Conservation (phyloP, 2,113 vertebrate species). For the Catagonus wagneri region DNA sequence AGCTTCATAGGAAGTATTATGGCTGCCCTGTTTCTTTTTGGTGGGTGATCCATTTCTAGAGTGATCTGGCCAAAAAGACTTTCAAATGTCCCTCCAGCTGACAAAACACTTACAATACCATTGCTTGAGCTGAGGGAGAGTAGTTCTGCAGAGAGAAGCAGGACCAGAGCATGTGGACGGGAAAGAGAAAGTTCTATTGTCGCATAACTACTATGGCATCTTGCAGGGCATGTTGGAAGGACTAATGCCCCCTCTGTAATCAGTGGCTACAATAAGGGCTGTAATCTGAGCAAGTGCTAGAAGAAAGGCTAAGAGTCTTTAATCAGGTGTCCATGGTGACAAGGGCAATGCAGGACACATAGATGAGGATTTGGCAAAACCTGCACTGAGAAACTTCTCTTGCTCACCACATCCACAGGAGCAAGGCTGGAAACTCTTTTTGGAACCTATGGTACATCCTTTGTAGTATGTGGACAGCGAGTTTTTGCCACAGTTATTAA, state of each 20-base stretch:
- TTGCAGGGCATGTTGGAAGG: not conserved
- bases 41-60: not conserved
- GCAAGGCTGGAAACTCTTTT: not conserved
- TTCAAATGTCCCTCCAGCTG: not conserved
- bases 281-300: not conserved
- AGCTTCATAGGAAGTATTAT: not conserved
- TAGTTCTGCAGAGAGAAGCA: not conserved
- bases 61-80: not conserved
- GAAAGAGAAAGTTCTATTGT: not conserved
- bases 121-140: not conserved
- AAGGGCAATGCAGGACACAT: not conserved
- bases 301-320: not conserved
- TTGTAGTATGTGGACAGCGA: not conserved
- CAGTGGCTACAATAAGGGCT: not conserved
- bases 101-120: not conserved
- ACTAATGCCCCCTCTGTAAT: not conserved
- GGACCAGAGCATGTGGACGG: accelerated
- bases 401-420: constrained; percentile 14
- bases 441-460: not conserved
- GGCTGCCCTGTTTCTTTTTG: not conserved
- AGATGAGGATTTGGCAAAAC: not conserved
- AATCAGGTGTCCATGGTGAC: not conserved
- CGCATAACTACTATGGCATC: not conserved
- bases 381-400: not conserved
- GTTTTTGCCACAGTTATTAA: not conserved